Percentiles rank a stretch among this genome's conserved stretches.
Evolutionary conservation across 1,140 invertebrate genomes (phyloP).

Genomic region (Bombus ignitus): DNA sequence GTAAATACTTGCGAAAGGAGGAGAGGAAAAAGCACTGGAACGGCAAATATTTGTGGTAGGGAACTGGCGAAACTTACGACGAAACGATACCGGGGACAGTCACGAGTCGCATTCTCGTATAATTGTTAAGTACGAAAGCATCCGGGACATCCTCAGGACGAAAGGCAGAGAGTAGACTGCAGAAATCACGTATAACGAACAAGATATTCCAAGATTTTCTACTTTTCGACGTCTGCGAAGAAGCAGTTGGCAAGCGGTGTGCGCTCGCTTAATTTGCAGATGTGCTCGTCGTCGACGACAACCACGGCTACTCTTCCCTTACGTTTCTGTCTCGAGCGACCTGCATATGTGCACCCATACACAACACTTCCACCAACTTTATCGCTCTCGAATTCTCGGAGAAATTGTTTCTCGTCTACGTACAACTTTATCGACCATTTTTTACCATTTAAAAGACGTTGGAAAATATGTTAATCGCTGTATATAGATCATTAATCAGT

Average conservation of each 20-base stretch:
- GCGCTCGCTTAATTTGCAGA: conserved; percentile 46
- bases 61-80: conserved; percentile 1
- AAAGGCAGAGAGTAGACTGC: conserved; percentile 1
- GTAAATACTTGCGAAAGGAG: neutral
- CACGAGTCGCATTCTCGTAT: conserved; percentile 31
- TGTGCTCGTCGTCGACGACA: conserved; percentile 24
- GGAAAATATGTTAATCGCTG: neutral
- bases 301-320: neutral
- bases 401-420: neutral
- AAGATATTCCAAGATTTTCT: conserved; percentile 53
- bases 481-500: neutral
- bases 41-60: neutral
- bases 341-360: neutral
- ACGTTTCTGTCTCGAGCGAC: neutral
- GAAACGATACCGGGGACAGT: conserved; percentile 10
- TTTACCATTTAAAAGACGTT: neutral
- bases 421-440: neutral
- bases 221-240: conserved; percentile 42
- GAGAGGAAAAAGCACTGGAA: neutral
- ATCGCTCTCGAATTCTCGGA: neutral
- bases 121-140: conserved; percentile 49
- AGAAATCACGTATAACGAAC: conserved; percentile 52
- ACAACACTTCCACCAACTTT: neutral
- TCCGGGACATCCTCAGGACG: conserved; percentile 27
- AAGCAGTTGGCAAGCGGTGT: conserved; percentile 42